Base-by-base conservation (phyloP, 2,797 vertebrate genomes). In the Smutsia temminckii region DNA sequence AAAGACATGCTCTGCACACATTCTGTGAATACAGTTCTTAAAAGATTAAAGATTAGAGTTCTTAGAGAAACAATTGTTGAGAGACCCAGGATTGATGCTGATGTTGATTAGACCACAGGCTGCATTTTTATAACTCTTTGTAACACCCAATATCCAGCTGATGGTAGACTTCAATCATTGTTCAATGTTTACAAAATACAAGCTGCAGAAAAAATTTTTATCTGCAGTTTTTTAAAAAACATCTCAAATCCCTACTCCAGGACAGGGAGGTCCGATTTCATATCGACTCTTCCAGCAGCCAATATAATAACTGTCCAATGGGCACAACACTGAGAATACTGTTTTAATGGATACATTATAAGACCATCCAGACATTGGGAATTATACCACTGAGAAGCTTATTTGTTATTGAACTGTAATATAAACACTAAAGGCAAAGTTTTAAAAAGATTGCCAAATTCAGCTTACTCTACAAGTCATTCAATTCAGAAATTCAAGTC, bases 401-500 rank as follows among this genome's bases (percentile, higher is more conserved):
- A 17, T 72, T 29, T 71, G 69, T 85, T 71, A 53, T 0, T 66
- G 14, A 77, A 57, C 37, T 37, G 4, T 27, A 87, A 59, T 11
- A 69, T 32, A n/a, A 90, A 91, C 4, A 57, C 8, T n/a, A 83
- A 85, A 89, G 32, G 51, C 66, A 93, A 92, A 57, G 64, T 49
- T 89, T 75, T 75, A 12, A 49, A 87, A 93, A 16, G 11, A 55
- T 0, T 68, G 16, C 6, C 55, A 87, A 89, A 72, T 68, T 89
- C 55, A 23, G 21, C 32, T 89, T 84, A 84, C 16, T 72, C 32
- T 72, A 59, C 29, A 71, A n/a, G 18, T 80, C 64, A 80, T 18
- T 96, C 3, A 4, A 68, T 79, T 94, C 59, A 77, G 86, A 72
- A 95, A 85, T 88, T 89, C 51, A 49, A 91, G 20, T 74, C 72